Evolutionary conservation across 2,888 invertebrate species (phyloP), one percentile per base, ranked within the genome.

Genomic region (Rhimphoctona megacephalus): DNA sequence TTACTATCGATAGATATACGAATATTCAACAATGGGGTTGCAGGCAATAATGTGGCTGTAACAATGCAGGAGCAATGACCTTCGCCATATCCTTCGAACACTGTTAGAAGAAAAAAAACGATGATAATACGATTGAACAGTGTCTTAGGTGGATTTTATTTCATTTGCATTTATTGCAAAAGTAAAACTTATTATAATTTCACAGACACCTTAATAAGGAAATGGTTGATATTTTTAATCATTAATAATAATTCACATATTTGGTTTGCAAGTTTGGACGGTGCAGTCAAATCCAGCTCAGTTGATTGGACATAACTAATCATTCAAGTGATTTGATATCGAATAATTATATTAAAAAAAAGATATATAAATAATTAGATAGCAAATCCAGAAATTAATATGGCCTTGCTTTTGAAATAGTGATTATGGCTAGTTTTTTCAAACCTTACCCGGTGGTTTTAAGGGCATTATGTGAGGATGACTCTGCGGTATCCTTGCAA

Each of bases 361-460:
- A 39, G 39, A 39, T 6, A 9, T 39, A 39, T 39, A 39, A 7
- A 39, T 9, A 1, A 39, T 39, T 39, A 9, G 39, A 39, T 8
- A 7, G 7, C 9, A 39, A 1, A 39, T 8, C 39, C 9, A 39
- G 9, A 61, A 61, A 30, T 30, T 61, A 25, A 25, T 25, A n/a
- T 14, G 5, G 61, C 17, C 30, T 30, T 6, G 25, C 11, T 61
- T 30, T 61, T 6, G 0, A 30, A 61, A 61, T 30, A n/a, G n/a
- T 49, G 5, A 19, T 49, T 7, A 17, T 17, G 5, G 25, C 17
- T 1, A 22, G 9, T 22, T 17, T 9, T 9, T 19, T 30, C 9
- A n/a, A 30, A 2, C 22, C 90, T 92, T 89, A 95, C 95, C 95
- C 89, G 94, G 94, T 83, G 94, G 95, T 90, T 94, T 95, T 39